Evolutionary conservation across 2,888 invertebrate genomes (phyloP).

Genomic region (Cenopis cana): DNA sequence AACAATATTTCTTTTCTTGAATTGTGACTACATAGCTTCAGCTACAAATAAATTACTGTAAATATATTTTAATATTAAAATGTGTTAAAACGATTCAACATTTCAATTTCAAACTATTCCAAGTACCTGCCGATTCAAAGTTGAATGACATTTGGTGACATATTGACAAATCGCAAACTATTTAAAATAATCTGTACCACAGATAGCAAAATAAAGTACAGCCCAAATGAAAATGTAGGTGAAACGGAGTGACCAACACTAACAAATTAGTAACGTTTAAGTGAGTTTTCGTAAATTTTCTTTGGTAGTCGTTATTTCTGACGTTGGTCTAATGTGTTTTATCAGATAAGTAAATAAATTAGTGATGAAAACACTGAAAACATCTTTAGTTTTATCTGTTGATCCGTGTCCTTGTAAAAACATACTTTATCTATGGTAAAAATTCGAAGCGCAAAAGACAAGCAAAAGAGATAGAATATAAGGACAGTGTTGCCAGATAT

Average conservation of each 20-base stretch:
- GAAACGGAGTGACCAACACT: neutral
- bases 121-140: too few species aligned
- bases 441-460: conserved; percentile 20
- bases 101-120: neutral
- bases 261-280: neutral
- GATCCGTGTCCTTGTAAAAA: conserved; percentile 8
- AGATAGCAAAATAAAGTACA: neutral
- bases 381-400: neutral
- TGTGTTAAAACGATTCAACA: neutral
- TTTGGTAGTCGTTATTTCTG: too few species aligned
- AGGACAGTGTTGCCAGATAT: too few species aligned
- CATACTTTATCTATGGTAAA: too few species aligned
- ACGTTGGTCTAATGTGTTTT: neutral
- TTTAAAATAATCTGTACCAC: too few species aligned
- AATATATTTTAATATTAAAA: neutral
- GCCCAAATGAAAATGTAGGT: neutral
- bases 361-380: neutral
- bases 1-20: neutral
- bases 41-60: too few species aligned
- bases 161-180: too few species aligned
- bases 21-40: neutral
- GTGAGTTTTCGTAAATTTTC: too few species aligned
- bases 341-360: neutral
- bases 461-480: neutral
- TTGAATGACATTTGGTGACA: too few species aligned